These are phyloP conservation scores for Dryobates pubescens DNA, from an alignment of 2,797 vertebrate species.

Conservation along the genomic window DNA sequence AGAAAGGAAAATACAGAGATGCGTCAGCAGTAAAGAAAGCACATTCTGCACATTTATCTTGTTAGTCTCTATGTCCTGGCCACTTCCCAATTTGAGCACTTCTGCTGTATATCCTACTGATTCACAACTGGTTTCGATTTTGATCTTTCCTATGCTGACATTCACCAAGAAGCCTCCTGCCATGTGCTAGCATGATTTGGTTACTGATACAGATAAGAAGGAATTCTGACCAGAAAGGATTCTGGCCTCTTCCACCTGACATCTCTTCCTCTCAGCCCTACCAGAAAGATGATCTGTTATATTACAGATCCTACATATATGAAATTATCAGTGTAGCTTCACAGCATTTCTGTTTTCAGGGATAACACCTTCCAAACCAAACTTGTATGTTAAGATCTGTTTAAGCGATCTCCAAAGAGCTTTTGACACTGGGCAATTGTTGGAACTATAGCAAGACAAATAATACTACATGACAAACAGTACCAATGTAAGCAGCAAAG, in stretches of 20 bases:
- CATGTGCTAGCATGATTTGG: neutral
- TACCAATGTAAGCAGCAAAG: neutral
- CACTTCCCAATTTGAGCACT: neutral
- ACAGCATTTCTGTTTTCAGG: neutral
- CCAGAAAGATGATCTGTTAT: neutral
- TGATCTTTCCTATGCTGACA: neutral
- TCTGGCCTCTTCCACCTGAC: neutral
- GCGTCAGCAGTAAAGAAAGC: neutral
- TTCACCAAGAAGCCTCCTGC: neutral
- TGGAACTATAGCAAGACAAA: neutral
- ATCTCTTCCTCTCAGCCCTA: neutral
- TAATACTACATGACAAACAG: neutral
- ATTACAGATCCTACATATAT: neutral
- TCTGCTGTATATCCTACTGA: constrained; percentile 2
- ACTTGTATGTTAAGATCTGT: neutral
- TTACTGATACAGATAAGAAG: neutral
- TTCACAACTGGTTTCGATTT: constrained; percentile 6
- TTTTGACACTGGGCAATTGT: neutral
- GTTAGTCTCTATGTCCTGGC: neutral
- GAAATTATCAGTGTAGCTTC: neutral
- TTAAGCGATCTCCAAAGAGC: neutral
- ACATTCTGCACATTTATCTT: constrained; percentile 27
- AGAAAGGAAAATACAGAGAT: constrained; percentile 8
- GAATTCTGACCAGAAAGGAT: neutral
- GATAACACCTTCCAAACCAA: neutral